A percentile compares a stretch with the other conserved stretches of the same genome.
Evolutionary conservation across 2,888 invertebrate species (phyloP).

Genomic region (Netelia inedita): DNA sequence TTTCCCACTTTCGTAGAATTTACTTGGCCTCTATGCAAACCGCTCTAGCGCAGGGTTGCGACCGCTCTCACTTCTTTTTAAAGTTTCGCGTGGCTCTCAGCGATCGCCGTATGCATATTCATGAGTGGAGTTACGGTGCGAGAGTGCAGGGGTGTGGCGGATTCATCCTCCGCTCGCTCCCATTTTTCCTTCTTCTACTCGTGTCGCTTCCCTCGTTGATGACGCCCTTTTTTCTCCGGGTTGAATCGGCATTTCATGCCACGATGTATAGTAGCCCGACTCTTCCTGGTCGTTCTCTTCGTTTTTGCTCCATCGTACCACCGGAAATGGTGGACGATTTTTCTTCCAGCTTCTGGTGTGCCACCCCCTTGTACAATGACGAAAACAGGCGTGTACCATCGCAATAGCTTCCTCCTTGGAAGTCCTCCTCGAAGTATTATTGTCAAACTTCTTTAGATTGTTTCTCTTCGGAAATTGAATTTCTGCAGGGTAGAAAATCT

Average conservation of each 20-base stretch:
- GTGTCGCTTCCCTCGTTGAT: slow-evolving; percentile 11
- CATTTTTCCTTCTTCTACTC: neutral
- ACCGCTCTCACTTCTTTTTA: slow-evolving; percentile 45
- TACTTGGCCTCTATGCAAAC: slow-evolving; percentile 50
- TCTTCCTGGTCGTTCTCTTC: neutral
- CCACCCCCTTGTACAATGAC: neutral
- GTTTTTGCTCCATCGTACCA: neutral
- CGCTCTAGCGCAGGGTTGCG: neutral
- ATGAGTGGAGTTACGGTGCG: slow-evolving; percentile 50
- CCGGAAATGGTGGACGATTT: slow-evolving; percentile 37
- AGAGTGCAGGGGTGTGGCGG: slow-evolving; percentile 18
- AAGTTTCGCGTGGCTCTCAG: slow-evolving; percentile 55
- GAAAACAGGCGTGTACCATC: slow-evolving; percentile 28
- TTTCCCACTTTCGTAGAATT: slow-evolving; percentile 57
- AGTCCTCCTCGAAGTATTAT: slow-evolving; percentile 36
- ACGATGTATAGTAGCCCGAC: neutral
- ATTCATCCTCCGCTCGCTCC: slow-evolving; percentile 32
- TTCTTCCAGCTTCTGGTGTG: slow-evolving; percentile 14
- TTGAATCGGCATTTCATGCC: slow-evolving; percentile 48
- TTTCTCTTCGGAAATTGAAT: slow-evolving; percentile 57
- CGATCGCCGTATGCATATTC: slow-evolving; percentile 60
- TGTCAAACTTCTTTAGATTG: slow-evolving; percentile 49
- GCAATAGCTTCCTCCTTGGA: slow-evolving; percentile 4
- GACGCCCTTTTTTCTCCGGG: slow-evolving; percentile 25
- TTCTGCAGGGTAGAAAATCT: slow-evolving; percentile 13